phyloP scores from a whole-genome alignment of 2,888 invertebrate genomes.

The Macrophya alboannulata region DNA sequence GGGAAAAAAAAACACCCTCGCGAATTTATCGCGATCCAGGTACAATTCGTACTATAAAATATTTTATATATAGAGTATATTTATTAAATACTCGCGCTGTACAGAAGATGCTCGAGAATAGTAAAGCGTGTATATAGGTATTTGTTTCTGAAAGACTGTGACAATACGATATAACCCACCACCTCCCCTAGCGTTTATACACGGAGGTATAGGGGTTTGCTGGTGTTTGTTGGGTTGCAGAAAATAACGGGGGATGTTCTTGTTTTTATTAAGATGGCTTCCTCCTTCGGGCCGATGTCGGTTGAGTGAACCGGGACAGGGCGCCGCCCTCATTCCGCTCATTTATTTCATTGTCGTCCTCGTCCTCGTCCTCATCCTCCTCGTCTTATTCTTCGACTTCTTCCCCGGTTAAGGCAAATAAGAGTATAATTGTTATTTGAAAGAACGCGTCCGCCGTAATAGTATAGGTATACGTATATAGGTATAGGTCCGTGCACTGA shows the following conservation, averaged over 20 bases:
- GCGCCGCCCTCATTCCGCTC: constrained; percentile 55
- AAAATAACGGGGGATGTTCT: constrained; percentile 45
- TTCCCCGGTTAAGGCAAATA: constrained; percentile 56
- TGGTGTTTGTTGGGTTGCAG: constrained; percentile 29
- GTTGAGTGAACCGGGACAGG: constrained; percentile 27
- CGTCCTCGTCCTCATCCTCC: too few relatives aligned
- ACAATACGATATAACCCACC: background rate
- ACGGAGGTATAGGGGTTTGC: background rate
- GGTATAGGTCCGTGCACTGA: background rate
- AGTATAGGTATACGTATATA: background rate
- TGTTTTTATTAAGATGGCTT: constrained; percentile 56
- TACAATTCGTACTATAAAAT: too few relatives aligned
- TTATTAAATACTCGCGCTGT: background rate
- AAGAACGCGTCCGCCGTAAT: constrained; percentile 38
- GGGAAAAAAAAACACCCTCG: background rate
- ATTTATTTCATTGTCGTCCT: constrained; percentile 58
- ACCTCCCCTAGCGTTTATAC: background rate
- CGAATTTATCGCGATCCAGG: constrained; percentile 4
- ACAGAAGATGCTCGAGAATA: background rate
- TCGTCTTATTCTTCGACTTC: too few relatives aligned
- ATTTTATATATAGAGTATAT: too few relatives aligned
- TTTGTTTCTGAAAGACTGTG: background rate
- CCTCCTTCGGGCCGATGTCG: constrained; percentile 29
- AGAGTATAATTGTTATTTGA: constrained; percentile 59
- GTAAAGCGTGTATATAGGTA: background rate